These are phyloP conservation scores for Lasius platythorax DNA, from an alignment of 2,888 invertebrate genomes.

Conservation along the genomic window DNA sequence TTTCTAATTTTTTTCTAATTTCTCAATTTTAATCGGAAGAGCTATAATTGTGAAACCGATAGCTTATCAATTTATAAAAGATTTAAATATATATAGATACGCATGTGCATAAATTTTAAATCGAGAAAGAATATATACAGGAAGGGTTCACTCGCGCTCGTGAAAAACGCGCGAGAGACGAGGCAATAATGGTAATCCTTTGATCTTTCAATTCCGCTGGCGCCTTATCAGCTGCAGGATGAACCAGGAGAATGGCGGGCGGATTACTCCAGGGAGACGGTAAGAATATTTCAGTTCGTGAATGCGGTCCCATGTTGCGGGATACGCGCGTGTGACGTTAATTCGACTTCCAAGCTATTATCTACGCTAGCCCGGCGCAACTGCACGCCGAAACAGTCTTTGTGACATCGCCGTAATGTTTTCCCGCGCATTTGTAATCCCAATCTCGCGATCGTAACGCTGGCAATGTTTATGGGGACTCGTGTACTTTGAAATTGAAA, in stretches of 20 bases:
- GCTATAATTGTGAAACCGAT: neutral
- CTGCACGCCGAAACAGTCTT: constrained; percentile 31
- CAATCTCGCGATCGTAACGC: constrained; percentile 34
- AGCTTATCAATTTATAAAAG: neutral
- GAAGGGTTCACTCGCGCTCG: constrained; percentile 48
- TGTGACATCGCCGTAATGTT: constrained; percentile 42
- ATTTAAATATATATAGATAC: neutral
- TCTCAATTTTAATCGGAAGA: neutral
- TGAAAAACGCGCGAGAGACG: constrained; percentile 58
- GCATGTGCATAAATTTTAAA: constrained; percentile 2
- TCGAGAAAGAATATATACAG: neutral
- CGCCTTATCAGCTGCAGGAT: constrained; percentile 43
- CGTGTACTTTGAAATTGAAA: constrained; percentile 35
- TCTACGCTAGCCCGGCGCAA: neutral
- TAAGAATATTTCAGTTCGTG: constrained; percentile 44
- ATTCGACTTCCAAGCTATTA: constrained; percentile 51
- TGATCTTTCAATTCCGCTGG: constrained; percentile 81
- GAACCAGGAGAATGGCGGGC: constrained; percentile 23
- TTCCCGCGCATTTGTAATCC: constrained; percentile 44
- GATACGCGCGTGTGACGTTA: constrained; percentile 44
- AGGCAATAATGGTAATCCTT: constrained; percentile 74
- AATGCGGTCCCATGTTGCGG: constrained; percentile 25
- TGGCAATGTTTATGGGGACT: constrained; percentile 32
- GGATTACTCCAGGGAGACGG: constrained; percentile 41
- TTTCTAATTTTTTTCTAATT: neutral